Conservation (phyloP, 2,888 invertebrate genomes). For the Camponotus fellah region DNA sequence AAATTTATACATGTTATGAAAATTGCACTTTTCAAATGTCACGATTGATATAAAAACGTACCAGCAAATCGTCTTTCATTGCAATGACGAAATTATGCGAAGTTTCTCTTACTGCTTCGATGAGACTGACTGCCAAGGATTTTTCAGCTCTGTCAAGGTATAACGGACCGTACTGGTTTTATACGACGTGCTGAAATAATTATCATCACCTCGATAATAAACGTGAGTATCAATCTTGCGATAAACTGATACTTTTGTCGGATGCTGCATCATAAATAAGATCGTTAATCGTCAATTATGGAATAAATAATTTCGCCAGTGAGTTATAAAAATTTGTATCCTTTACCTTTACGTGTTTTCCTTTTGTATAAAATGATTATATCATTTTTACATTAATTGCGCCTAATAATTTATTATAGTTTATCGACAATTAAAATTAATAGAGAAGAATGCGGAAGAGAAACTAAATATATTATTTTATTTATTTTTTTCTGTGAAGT, state of each 20-base stretch:
- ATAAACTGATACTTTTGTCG: slow-evolving; percentile 61
- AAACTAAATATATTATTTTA: not conserved
- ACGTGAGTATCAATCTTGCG: slow-evolving; percentile 74
- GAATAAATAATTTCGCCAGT: not conserved
- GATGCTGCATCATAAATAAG: slow-evolving; percentile 12
- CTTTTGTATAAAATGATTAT: not conserved
- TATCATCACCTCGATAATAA: slow-evolving; percentile 73
- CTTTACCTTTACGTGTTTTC: not conserved
- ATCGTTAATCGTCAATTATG: slow-evolving; percentile 9
- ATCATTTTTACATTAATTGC: not conserved
- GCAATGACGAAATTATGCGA: slow-evolving; percentile 12
- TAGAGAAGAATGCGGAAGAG: not conserved
- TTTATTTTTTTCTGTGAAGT: not conserved
- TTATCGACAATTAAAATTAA: not conserved
- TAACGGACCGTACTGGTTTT: slow-evolving; percentile 74
- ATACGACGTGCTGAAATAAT: slow-evolving; percentile 75
- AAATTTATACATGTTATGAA: slow-evolving; percentile 11
- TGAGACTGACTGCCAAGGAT: slow-evolving; percentile 57
- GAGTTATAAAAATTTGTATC: slow-evolving; percentile 11
- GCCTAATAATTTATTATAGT: not conserved
- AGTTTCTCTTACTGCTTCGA: slow-evolving; percentile 23
- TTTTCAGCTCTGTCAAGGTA: slow-evolving; percentile 69
- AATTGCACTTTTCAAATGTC: slow-evolving; percentile 13
- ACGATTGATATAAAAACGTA: slow-evolving; percentile 26
- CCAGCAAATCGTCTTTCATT: slow-evolving; percentile 30